Percentiles rank a stretch among this genome's conserved stretches.
Evolutionary conservation across 2,797 vertebrate genomes (phyloP).

Genomic region (Mormyrops attenuatus): DNA sequence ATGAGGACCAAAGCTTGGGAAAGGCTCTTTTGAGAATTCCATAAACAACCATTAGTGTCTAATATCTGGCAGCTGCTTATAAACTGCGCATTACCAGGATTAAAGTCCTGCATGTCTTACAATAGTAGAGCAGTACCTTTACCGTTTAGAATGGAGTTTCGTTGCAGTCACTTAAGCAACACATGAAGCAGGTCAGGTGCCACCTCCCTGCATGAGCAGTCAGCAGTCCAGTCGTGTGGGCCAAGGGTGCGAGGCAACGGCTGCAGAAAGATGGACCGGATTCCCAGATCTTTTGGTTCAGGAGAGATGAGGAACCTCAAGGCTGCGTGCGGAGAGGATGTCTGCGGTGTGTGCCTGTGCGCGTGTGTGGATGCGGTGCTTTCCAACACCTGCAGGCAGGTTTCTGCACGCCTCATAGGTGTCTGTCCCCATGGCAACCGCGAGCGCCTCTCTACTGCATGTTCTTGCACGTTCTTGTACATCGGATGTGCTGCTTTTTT

Average conservation of each 20-base stretch:
- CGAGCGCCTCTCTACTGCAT: conserved; percentile 31
- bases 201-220: neutral
- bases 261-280: neutral
- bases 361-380: neutral
- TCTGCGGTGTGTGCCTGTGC: neutral
- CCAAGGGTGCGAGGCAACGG: neutral
- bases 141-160: too few relatives aligned
- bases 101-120: neutral
- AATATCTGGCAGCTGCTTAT: neutral
- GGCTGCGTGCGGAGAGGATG: neutral
- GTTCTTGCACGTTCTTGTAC: conserved; percentile 28
- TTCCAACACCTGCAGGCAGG: neutral
- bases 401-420: conserved; percentile 36
- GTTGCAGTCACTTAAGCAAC: neutral
- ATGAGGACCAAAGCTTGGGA: neutral
- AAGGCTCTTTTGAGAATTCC: neutral
- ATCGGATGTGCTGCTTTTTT: conserved; percentile 25
- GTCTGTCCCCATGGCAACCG: conserved; percentile 52
- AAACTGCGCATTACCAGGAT: neutral
- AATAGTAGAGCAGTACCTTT: neutral
- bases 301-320: neutral
- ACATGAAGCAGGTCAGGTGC: neutral
- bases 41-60: conserved; percentile 5
- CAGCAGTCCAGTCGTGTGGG: neutral
- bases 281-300: neutral